Conservation (phyloP, 2,797 vertebrate genomes). For the Sphenopsis melanotis region DNA sequence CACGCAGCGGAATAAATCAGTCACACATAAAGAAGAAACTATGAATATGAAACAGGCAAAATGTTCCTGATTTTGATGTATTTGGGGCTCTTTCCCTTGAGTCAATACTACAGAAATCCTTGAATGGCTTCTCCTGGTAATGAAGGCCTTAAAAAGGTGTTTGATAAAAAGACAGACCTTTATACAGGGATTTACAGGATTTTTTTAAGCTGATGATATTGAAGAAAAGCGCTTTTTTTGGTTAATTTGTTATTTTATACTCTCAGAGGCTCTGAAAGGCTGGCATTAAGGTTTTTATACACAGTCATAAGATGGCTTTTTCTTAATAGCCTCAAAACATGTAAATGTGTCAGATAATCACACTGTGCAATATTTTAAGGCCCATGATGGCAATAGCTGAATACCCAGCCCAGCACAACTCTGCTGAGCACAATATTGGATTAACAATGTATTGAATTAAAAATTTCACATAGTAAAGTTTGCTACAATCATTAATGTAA, state of each 20-base stretch:
- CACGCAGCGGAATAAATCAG: conserved; percentile 45
- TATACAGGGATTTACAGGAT: conserved; percentile 21
- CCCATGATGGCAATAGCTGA: neutral
- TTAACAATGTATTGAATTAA: neutral
- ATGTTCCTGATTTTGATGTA: conserved; percentile 20
- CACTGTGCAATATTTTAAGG: neutral
- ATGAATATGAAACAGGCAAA: conserved; percentile 58
- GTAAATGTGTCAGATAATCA: conserved; percentile 15
- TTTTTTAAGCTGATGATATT: neutral
- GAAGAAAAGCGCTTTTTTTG: conserved; percentile 30
- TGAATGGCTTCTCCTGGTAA: conserved; percentile 26
- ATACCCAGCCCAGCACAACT: neutral
- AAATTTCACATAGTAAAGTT: conserved; percentile 13
- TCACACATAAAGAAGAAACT: conserved; percentile 56
- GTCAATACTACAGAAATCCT: conserved; percentile 46
- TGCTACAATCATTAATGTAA: neutral
- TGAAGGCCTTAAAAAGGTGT: conserved; percentile 49
- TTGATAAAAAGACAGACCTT: conserved; percentile 41
- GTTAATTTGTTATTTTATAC: conserved; percentile 47
- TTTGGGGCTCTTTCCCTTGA: conserved; percentile 31
- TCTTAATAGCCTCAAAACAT: conserved; percentile 17
- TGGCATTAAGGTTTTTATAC: neutral
- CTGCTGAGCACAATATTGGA: neutral
- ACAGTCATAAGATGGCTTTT: neutral
- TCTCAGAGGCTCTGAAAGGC: neutral